Evolutionary conservation across 2,888 invertebrate genomes (phyloP).

Genomic region (Epinotia ramella): DNA sequence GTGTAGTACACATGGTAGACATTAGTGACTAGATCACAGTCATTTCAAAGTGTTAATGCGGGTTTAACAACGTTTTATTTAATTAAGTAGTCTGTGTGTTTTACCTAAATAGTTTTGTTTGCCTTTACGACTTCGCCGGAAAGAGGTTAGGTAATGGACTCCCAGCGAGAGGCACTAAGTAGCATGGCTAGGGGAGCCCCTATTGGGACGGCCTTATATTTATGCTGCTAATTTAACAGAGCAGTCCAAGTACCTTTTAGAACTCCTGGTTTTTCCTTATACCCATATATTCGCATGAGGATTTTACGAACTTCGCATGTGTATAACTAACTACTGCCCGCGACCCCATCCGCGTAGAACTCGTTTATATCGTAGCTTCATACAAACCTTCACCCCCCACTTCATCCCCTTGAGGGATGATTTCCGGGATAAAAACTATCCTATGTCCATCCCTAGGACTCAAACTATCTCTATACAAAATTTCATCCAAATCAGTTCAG

Average conservation of each 20-base stretch:
- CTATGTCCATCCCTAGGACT: too few relatives aligned
- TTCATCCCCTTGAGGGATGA: too few relatives aligned
- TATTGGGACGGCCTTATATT: background rate
- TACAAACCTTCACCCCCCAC: too few relatives aligned
- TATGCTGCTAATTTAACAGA: background rate
- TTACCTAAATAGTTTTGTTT: slow-evolving; percentile 3
- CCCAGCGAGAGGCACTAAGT: slow-evolving; percentile 3
- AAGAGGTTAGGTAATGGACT: background rate
- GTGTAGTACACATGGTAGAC: too few relatives aligned
- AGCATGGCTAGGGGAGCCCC: background rate
- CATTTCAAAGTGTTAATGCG: background rate
- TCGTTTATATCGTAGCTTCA: too few relatives aligned
- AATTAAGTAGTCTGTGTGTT: background rate
- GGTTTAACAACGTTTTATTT: background rate
- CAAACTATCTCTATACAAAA: too few relatives aligned
- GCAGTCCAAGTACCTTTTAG: background rate
- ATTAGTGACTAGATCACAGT: background rate
- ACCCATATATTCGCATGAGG: too few relatives aligned
- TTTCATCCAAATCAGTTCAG: too few relatives aligned
- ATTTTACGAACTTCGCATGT: too few relatives aligned
- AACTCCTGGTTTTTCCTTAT: background rate
- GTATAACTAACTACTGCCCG: too few relatives aligned
- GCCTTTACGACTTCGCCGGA: slow-evolving; percentile 8
- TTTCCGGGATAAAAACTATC: too few relatives aligned
- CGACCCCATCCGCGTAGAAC: too few relatives aligned